A percentile compares a stretch with the other conserved stretches of the same genome.
Evolutionary conservation across 1,140 invertebrate genomes (phyloP).

Genomic region (Leguminivora glycinivorella): DNA sequence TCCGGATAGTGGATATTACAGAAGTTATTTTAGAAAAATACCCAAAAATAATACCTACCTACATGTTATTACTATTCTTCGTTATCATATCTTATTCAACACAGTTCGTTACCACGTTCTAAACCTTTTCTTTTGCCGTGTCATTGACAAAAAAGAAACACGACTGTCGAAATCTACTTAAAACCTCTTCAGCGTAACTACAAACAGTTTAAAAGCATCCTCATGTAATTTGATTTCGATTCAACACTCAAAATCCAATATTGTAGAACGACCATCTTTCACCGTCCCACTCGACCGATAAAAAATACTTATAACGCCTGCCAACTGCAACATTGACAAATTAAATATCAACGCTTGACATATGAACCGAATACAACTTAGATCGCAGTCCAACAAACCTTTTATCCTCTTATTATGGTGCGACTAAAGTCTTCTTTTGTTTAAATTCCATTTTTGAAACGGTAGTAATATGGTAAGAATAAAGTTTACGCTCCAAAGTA

Average conservation of each 20-base stretch:
- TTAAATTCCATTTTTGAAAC: slow-evolving; percentile 8
- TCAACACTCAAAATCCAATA: slow-evolving; percentile 18
- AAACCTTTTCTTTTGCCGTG: neutral
- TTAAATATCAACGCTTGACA: slow-evolving; percentile 53
- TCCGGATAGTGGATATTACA: too few relatives aligned
- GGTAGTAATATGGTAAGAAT: neutral
- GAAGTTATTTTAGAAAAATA: too few relatives aligned
- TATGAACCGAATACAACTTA: slow-evolving; percentile 21
- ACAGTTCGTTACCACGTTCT: neutral
- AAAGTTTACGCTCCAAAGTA: neutral
- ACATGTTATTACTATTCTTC: neutral
- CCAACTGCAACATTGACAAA: slow-evolving; percentile 66
- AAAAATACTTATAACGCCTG: slow-evolving; percentile 57
- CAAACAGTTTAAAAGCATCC: slow-evolving; percentile 21
- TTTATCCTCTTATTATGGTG: neutral
- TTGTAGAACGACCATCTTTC: slow-evolving; percentile 35
- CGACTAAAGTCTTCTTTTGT: slow-evolving; percentile 14
- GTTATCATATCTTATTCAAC: neutral
- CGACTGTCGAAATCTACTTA: neutral
- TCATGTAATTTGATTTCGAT: slow-evolving; percentile 24
- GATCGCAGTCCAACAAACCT: slow-evolving; percentile 36
- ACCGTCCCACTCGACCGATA: slow-evolving; percentile 40
- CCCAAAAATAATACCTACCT: too few relatives aligned
- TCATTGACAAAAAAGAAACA: slow-evolving; percentile 1
- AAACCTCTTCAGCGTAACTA: neutral